Base-by-base conservation (phyloP, 1,140 invertebrate species). In the Drosophila lini region DNA sequence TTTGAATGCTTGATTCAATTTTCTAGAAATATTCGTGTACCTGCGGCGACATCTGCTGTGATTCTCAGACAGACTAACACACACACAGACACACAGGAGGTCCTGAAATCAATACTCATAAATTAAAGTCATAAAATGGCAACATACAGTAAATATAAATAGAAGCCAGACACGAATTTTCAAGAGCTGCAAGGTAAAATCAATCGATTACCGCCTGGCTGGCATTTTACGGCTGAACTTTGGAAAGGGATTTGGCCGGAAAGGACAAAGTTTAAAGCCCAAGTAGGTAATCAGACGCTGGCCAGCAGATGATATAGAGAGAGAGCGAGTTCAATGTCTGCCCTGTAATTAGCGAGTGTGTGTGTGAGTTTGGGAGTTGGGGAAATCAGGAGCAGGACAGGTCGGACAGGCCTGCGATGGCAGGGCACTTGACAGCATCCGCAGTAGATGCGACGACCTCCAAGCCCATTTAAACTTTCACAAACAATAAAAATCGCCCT, bases 101-200 rank as follows among this genome's bases (percentile, higher is more conserved):
- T 31, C 42, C 62, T 62, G 63, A 48, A 86, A 88, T 80, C 82
- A 81, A 88, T 86, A 86, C 60, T 55, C 80, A 80, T 88, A 83
- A 84, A 86, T 82, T 79, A 65, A 53, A 67, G 75, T 60, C 67
- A 74, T 79, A 69, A 83, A 86, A 88, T 50, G 60, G 65, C 83
- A 79, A 52, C 76, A 67, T 42, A 53, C n/a, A 53, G 65, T 53
- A 74, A 60, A 75, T 81, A 78, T 74, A 81, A 81, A 81, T 77
- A 78, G 73, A 76, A 48, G 47, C 45, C 74, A 76, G 53, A 76
- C 73, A 78, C 74, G 74, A 78, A 69, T 78, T 77, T 67, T 77
- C 53, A 77, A 68, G 62, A 67, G 52, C 73, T 45, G 61, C 38
- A 45, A 25, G 73, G 34, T 55, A 41, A 40, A 68, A 69, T 67